phyloP scores from a whole-genome alignment of 2,888 invertebrate species.

The Spatulosminthurus flaviceps region DNA sequence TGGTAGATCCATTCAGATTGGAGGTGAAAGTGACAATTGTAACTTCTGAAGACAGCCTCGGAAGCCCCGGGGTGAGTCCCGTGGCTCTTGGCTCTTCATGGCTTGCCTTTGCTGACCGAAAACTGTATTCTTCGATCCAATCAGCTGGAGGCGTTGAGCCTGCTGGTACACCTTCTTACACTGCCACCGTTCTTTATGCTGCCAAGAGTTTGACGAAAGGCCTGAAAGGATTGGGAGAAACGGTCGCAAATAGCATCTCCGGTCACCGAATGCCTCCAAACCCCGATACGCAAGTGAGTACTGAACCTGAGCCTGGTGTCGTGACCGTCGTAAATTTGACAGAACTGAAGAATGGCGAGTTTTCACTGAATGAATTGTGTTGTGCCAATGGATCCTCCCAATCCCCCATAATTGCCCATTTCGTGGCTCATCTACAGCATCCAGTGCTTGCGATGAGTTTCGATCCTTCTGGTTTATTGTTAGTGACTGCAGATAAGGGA shows the following conservation, averaged over 20 bases:
- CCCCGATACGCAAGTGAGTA: slow-evolving; percentile 67
- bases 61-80: slow-evolving; percentile 78
- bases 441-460: slow-evolving; percentile 90
- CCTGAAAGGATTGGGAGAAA: slow-evolving; percentile 87
- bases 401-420: slow-evolving; percentile 77
- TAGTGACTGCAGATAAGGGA: slow-evolving; percentile 89
- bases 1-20: slow-evolving; percentile 87
- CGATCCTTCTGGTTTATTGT: slow-evolving; percentile 87
- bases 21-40: slow-evolving; percentile 88
- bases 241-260: slow-evolving; percentile 85
- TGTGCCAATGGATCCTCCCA: slow-evolving; percentile 57
- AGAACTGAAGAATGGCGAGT: slow-evolving; percentile 60
- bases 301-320: slow-evolving; percentile 82
- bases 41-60: slow-evolving; percentile 72
- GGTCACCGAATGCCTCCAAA: slow-evolving; percentile 68
- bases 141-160: slow-evolving; percentile 75
- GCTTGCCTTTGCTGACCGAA: slow-evolving; percentile 80
- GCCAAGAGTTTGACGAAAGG: slow-evolving; percentile 94
- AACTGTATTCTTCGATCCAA: slow-evolving; percentile 78
- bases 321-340: slow-evolving; percentile 82
- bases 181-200: slow-evolving; percentile 92
- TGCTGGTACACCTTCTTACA: slow-evolving; percentile 81
- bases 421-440: slow-evolving; percentile 81
- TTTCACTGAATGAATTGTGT: slow-evolving; percentile 54
- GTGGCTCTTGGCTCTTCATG: slow-evolving; percentile 81